Evolutionary conservation across 2,888 invertebrate species (phyloP).

Genomic region (Sarcophaga carnaria): DNA sequence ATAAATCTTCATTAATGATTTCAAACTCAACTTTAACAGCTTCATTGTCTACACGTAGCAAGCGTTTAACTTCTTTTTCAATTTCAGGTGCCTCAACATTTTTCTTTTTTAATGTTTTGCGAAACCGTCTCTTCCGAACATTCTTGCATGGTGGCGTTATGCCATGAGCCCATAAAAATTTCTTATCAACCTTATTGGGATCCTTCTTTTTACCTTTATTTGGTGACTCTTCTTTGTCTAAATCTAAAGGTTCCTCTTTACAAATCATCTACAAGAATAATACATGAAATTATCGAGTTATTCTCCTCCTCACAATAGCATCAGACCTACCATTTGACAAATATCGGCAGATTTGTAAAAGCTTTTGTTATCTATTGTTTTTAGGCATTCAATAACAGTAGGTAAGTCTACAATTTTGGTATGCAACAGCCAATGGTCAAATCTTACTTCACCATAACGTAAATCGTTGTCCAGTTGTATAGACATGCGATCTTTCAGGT

Average conservation of each 20-base stretch:
- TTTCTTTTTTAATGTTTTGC: conserved; percentile 98
- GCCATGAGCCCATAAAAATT: conserved; percentile 97
- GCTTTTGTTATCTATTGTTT: conserved; percentile 97
- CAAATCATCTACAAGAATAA: conserved; percentile 87
- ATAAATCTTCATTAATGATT: conserved; percentile 93
- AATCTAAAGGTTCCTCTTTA: conserved; percentile 92
- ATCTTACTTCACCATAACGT: conserved; percentile 92
- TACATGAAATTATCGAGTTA: not conserved
- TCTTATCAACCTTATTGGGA: conserved; percentile 91
- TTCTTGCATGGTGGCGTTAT: conserved; percentile 98
- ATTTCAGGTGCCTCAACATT: conserved; percentile 98
- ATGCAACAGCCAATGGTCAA: conserved; percentile 93
- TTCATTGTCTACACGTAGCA: conserved; percentile 95
- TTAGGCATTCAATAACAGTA: conserved; percentile 94
- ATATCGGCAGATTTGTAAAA: conserved; percentile 99
- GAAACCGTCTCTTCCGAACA: conserved; percentile 93
- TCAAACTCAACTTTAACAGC: conserved; percentile 95
- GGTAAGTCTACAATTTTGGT: conserved; percentile 96
- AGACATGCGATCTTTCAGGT: conserved; percentile 91
- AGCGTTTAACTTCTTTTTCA: conserved; percentile 97
- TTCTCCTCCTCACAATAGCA: not conserved
- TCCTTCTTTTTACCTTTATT: conserved; percentile 92
- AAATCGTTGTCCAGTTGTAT: conserved; percentile 94
- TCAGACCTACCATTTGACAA: conserved; percentile 87
- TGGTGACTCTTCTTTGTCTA: conserved; percentile 86